Conservation (phyloP, 2,888 invertebrate genomes). For the Temnothorax rugatulus region DNA sequence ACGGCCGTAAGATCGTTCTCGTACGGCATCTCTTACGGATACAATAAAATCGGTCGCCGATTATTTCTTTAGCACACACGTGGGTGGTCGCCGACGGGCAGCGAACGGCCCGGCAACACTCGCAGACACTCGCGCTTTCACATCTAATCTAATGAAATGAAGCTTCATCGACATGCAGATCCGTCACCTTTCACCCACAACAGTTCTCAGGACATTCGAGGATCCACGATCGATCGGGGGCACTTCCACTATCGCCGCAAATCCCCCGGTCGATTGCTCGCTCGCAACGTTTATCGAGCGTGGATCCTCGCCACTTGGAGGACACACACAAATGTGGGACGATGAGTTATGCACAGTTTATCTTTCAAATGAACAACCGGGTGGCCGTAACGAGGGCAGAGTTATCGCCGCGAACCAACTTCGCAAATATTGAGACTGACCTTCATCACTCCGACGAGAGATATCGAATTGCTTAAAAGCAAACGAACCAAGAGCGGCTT, state of each 20-base stretch:
- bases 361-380: slow-evolving; percentile 23
- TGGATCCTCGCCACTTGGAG: slow-evolving; percentile 16
- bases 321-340: slow-evolving; percentile 20
- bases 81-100: not conserved
- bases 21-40: not conserved
- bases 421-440: slow-evolving; percentile 10
- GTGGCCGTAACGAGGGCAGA: slow-evolving; percentile 10
- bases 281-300: not conserved
- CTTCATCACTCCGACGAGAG: not conserved
- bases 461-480: not conserved
- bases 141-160: slow-evolving; percentile 28
- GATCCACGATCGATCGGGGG: slow-evolving; percentile 54
- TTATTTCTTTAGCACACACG: slow-evolving; percentile 23
- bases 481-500: not conserved
- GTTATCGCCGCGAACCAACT: slow-evolving; percentile 33
- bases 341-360: slow-evolving; percentile 36
- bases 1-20: not conserved
- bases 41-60: slow-evolving; percentile 9
- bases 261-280: slow-evolving; percentile 2
- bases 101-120: not conserved
- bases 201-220: slow-evolving; percentile 54
- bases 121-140: slow-evolving; percentile 26
- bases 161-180: slow-evolving; percentile 54
- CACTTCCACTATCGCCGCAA: slow-evolving; percentile 32
- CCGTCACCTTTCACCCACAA: slow-evolving; percentile 66